Percentiles rank a stretch among this genome's conserved stretches.
phyloP scores from a whole-genome alignment of 2,888 invertebrate species.

The Pecten maximus region DNA sequence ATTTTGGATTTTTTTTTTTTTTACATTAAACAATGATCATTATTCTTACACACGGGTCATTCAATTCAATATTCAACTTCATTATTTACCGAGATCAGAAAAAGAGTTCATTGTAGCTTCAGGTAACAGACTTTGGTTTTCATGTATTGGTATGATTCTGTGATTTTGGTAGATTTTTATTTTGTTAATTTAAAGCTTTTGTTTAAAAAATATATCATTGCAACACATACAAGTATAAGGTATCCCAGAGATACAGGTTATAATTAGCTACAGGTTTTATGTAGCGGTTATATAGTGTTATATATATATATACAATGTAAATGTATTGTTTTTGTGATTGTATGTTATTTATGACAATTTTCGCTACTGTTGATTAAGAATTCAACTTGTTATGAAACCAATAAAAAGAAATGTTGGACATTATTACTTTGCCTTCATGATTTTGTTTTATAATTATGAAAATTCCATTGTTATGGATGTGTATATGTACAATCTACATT shows the following conservation, averaged over 20 bases:
- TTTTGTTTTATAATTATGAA: too few relatives aligned
- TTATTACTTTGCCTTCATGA: neutral
- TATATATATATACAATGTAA: neutral
- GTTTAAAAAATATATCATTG: neutral
- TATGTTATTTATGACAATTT: slow-evolving; percentile 3
- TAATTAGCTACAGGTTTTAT: neutral
- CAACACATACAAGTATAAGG: neutral
- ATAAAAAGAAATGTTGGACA: neutral
- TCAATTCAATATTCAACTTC: too few relatives aligned
- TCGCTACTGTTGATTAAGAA: neutral
- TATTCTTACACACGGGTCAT: too few relatives aligned
- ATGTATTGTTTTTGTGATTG: neutral
- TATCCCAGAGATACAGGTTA: neutral
- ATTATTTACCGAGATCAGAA: too few relatives aligned
- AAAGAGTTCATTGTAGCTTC: too few relatives aligned
- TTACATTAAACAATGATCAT: too few relatives aligned
- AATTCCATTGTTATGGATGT: too few relatives aligned
- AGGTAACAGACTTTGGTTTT: too few relatives aligned
- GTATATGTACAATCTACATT: too few relatives aligned
- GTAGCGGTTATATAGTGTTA: neutral
- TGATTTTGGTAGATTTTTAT: neutral
- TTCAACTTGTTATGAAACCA: neutral
- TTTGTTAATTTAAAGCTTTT: neutral
- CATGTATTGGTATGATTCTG: neutral
- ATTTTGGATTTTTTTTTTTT: too few relatives aligned